These are phyloP conservation scores for Drosophila kohkoa DNA, from an alignment of 1,140 invertebrate species.

Conservation along the genomic window DNA sequence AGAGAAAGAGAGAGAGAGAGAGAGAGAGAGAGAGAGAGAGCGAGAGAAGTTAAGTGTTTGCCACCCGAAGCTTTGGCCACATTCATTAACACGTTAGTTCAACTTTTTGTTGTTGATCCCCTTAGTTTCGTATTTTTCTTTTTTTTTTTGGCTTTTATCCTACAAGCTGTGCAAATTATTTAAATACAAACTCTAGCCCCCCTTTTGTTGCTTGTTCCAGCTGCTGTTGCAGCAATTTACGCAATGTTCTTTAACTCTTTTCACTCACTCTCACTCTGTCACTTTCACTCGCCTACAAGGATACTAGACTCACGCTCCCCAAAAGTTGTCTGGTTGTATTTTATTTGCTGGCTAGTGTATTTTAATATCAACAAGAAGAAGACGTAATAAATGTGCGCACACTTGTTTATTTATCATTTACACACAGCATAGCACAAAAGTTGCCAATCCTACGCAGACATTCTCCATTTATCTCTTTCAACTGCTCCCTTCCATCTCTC, in stretches of 20 bases:
- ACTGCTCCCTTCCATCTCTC: conserved; percentile 6
- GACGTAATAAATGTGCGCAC: conserved; percentile 52
- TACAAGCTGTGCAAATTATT: conserved; percentile 37
- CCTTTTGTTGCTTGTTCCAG: neutral
- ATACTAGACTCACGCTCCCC: neutral
- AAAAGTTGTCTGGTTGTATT: too few species aligned
- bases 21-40: too few species aligned
- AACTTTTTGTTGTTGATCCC: conserved; percentile 31
- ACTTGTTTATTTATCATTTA: conserved; percentile 81
- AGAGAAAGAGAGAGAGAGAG: too few species aligned
- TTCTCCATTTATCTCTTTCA: conserved; percentile 47
- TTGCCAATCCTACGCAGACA: conserved; percentile 41
- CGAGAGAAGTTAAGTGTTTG: conserved; percentile 20
- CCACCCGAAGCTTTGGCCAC: conserved; percentile 34
- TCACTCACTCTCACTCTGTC: conserved; percentile 10
- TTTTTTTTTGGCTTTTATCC: neutral
- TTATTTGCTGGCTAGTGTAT: conserved; percentile 23
- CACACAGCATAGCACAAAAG: conserved; percentile 38
- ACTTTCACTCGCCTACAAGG: conserved; percentile 24
- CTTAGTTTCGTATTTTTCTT: too few species aligned
- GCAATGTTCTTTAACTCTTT: conserved; percentile 42
- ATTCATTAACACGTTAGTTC: conserved; percentile 62
- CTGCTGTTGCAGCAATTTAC: conserved; percentile 39
- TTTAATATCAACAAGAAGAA: conserved; percentile 34
- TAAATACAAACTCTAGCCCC: conserved; percentile 35